These are phyloP conservation scores for Diplodus puntazzo DNA, from an alignment of 2,797 vertebrate species.

Conservation along the genomic window DNA sequence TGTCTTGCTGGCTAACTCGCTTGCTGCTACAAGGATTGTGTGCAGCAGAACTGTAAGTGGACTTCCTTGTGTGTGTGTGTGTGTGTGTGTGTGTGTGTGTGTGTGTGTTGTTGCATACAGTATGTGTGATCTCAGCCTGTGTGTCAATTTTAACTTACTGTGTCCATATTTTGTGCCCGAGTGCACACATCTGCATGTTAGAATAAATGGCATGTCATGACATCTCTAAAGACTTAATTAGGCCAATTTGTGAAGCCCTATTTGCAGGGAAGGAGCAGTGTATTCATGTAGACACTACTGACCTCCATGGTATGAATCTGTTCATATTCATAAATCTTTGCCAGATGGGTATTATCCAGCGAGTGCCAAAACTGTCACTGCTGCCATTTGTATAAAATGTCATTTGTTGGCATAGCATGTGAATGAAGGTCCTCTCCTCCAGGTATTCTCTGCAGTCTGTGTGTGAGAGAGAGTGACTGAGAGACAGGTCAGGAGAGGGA, in stretches of 20 bases:
- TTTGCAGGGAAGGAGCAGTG: constrained; percentile 41
- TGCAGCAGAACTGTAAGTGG: constrained; percentile 75
- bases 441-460: constrained; percentile 60
- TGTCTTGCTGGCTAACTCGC: constrained; percentile 37
- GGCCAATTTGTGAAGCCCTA: constrained; percentile 66
- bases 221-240: constrained; percentile 75
- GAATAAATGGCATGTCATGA: constrained; percentile 60
- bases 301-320: constrained; percentile 53
- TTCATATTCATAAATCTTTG: constrained; percentile 56
- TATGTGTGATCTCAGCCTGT: constrained; percentile 5
- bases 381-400: constrained; percentile 71
- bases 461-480: constrained; percentile 21
- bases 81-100: no score
- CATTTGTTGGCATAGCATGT: constrained; percentile 51
- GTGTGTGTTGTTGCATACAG: not conserved
- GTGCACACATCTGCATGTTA: constrained; percentile 53
- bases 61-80: constrained; percentile 50
- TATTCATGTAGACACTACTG: constrained; percentile 56
- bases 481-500: constrained; percentile 40
- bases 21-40: constrained; percentile 56
- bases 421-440: constrained; percentile 65
- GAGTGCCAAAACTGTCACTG: constrained; percentile 48
- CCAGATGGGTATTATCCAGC: constrained; percentile 43
- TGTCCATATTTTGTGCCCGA: constrained; percentile 35
- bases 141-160: constrained; percentile 35